phyloP scores from a whole-genome alignment of 2,888 invertebrate species.

The Eremobia ochroleuca region DNA sequence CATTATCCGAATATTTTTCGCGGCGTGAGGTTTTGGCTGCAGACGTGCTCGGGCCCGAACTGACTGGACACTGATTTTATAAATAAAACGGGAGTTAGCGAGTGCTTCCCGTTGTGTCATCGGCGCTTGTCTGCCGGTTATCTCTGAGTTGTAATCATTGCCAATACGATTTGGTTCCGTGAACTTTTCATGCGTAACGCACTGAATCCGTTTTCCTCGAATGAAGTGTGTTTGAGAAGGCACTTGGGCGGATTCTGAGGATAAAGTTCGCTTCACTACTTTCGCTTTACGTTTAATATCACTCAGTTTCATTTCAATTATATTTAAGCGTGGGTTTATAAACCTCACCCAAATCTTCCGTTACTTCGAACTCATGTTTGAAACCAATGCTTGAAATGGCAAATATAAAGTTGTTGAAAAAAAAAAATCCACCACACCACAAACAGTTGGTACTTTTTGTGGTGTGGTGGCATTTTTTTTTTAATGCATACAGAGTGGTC shows the following conservation, averaged over 20 bases:
- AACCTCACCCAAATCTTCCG: conserved; percentile 12
- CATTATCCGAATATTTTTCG: conserved; percentile 70
- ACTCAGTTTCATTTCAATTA: conserved; percentile 24
- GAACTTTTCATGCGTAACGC: conserved; percentile 67
- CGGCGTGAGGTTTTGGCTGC: conserved; percentile 65
- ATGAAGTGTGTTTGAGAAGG: conserved; percentile 43
- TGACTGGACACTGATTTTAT: conserved; percentile 88
- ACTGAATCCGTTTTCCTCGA: conserved; percentile 55
- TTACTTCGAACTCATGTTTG: not conserved
- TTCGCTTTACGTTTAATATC: conserved; percentile 10
- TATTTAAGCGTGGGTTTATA: conserved; percentile 9
- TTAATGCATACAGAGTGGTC: not conserved
- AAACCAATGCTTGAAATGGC: not conserved
- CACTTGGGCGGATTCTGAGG: conserved; percentile 24
- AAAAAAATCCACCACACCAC: too few relatives aligned
- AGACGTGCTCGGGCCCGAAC: conserved; percentile 81
- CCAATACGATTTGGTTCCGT: conserved; percentile 65
- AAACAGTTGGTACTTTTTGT: too few relatives aligned
- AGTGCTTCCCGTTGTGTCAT: conserved; percentile 85
- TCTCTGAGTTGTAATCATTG: conserved; percentile 63
- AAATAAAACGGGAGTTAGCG: conserved; percentile 83
- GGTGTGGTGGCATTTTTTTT: too few relatives aligned
- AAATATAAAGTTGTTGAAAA: too few relatives aligned
- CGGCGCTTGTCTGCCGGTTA: conserved; percentile 66
- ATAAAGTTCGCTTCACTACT: conserved; percentile 22